These are phyloP conservation scores for Rhinolophus sinicus DNA, from an alignment of 2,113 vertebrate genomes.

Conservation along the genomic window DNA sequence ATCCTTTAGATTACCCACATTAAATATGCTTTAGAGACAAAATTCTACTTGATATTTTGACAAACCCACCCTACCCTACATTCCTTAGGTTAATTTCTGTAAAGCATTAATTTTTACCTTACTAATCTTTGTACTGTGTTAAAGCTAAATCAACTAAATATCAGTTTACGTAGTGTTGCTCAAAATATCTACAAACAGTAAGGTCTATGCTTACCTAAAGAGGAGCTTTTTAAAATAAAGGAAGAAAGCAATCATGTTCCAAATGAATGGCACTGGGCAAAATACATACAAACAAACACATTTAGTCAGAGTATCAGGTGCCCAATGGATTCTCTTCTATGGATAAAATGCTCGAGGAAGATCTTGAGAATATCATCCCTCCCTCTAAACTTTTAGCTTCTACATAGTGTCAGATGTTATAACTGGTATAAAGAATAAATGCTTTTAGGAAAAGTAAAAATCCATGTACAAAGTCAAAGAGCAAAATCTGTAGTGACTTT, in stretches of 20 bases:
- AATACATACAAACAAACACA: too few species aligned
- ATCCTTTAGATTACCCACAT: constrained; percentile 60
- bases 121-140: constrained; percentile 73
- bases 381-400: neutral
- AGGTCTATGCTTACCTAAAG: constrained; percentile 65
- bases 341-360: neutral
- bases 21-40: constrained; percentile 72
- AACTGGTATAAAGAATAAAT: neutral
- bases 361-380: neutral
- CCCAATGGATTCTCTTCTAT: neutral
- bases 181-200: constrained; percentile 72
- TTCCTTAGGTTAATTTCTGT: constrained; percentile 45
- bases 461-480: neutral
- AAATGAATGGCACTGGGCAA: constrained; percentile 12
- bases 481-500: constrained; percentile 45
- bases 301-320: neutral
- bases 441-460: constrained; percentile 49
- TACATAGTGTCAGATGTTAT: neutral
- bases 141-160: constrained; percentile 28
- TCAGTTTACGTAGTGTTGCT: constrained; percentile 59
- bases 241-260: neutral
- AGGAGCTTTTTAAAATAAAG: constrained; percentile 69
- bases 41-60: neutral
- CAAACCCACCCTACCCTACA: neutral
- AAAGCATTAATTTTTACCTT: constrained; percentile 27